Evolutionary conservation across 37 sponge, comb jelly and placozoan species (phyloP).

Genomic region (Cladorhizidae sp.): DNA sequence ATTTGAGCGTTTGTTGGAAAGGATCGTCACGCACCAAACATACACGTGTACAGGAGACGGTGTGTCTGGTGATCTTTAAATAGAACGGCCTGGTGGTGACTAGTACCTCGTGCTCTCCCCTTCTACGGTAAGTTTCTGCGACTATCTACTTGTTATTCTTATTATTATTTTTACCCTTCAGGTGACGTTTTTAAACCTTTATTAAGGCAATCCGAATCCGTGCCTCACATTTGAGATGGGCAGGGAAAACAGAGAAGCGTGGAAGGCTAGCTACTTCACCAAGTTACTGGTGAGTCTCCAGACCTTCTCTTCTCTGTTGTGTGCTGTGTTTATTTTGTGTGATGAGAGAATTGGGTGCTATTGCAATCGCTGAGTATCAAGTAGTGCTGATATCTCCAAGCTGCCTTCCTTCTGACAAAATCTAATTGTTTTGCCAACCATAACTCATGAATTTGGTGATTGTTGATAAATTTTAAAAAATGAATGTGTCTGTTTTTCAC

Average conservation of each 20-base stretch:
- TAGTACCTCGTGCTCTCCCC: not conserved
- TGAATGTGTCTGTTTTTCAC: slow-evolving; percentile 5
- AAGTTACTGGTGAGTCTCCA: slow-evolving; percentile 78
- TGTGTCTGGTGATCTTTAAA: too few relatives aligned
- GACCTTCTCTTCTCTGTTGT: too few relatives aligned
- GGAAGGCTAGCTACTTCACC: slow-evolving; percentile 95
- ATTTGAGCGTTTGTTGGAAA: too few relatives aligned
- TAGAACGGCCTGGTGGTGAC: too few relatives aligned
- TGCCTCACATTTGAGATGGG: slow-evolving; percentile 88
- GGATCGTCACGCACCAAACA: too few relatives aligned
- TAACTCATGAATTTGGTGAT: too few relatives aligned
- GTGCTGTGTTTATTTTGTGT: slow-evolving; percentile 2
- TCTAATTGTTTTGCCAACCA: not conserved
- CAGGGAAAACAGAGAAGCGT: slow-evolving; percentile 95
- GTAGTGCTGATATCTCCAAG: slow-evolving; percentile 16
- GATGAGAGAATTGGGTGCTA: slow-evolving; percentile 22
- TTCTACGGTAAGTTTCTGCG: not conserved
- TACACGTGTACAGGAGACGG: too few relatives aligned
- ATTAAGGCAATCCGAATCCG: slow-evolving; percentile 79
- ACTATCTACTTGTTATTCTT: too few relatives aligned
- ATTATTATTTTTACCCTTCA: too few relatives aligned
- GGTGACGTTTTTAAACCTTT: slow-evolving; percentile 86
- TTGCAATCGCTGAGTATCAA: not conserved
- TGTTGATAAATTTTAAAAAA: not conserved
- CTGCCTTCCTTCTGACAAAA: slow-evolving; percentile 49